Percentiles rank a stretch among this genome's conserved stretches.
These are phyloP conservation scores for Noturus placidus DNA, from an alignment of 2,113 vertebrate genomes.

Conservation along the genomic window DNA sequence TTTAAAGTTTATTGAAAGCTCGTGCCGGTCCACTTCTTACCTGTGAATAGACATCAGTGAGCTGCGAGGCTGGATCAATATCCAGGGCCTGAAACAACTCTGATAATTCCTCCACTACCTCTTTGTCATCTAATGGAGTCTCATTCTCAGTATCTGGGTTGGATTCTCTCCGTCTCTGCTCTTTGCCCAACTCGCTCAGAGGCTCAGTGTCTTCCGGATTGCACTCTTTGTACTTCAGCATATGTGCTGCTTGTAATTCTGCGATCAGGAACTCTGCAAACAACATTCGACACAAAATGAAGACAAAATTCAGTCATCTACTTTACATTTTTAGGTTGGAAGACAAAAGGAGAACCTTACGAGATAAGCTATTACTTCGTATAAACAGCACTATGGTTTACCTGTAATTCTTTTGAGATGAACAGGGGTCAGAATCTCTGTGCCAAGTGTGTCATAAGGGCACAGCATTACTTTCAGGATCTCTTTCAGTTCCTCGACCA, in stretches of 20 bases:
- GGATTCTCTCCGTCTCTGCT: constrained; percentile 58
- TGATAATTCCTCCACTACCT: constrained; percentile 61
- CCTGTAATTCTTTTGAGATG: constrained; percentile 66
- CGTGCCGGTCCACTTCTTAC: constrained; percentile 45
- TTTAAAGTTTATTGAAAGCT: not conserved
- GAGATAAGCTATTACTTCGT: not conserved
- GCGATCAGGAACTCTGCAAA: constrained; percentile 70
- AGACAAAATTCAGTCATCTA: not conserved
- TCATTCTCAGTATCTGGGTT: constrained; percentile 24
- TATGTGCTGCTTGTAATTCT: constrained; percentile 67
- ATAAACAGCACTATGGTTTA: constrained; percentile 50
- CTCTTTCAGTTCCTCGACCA: constrained; percentile 67
- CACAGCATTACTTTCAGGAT: constrained; percentile 62
- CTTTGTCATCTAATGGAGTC: constrained; percentile 34
- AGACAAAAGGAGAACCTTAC: not conserved
- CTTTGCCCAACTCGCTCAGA: constrained; percentile 55
- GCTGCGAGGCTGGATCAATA: constrained; percentile 60
- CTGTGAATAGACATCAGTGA: constrained; percentile 60
- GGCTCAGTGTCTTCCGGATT: constrained; percentile 57
- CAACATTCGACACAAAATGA: not conserved
- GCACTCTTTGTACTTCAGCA: constrained; percentile 58
- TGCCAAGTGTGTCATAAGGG: constrained; percentile 57
- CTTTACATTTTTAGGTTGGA: not conserved
- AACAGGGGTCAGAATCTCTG: constrained; percentile 61
- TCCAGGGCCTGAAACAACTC: constrained; percentile 64